A percentile compares a stretch with the other conserved stretches of the same genome.
These are phyloP conservation scores for Hetaerina americana DNA, from an alignment of 1,140 invertebrate species.

Conservation along the genomic window DNA sequence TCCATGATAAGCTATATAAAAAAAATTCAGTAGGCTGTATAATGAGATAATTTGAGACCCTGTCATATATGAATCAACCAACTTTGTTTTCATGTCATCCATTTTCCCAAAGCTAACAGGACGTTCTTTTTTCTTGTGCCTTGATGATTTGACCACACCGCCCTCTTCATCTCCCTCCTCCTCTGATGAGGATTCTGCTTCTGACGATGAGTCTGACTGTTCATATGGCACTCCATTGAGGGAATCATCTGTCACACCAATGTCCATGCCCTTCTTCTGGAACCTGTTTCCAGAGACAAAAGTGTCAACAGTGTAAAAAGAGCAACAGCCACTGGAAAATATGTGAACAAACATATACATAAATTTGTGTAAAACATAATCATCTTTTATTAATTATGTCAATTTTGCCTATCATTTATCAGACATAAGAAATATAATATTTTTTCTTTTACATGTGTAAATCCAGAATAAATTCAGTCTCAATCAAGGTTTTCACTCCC, in stretches of 20 bases:
- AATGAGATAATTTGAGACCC: too few relatives aligned
- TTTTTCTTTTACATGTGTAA: too few relatives aligned
- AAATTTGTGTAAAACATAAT: too few relatives aligned
- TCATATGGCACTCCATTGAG: constrained; percentile 51
- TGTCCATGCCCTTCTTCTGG: constrained; percentile 66
- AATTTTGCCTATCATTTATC: too few relatives aligned
- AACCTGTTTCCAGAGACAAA: constrained; percentile 44
- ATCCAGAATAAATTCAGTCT: too few relatives aligned
- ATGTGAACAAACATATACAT: too few relatives aligned
- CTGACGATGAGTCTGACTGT: constrained; percentile 26
- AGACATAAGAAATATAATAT: too few relatives aligned
- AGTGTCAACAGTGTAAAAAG: background rate
- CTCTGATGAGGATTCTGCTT: constrained; percentile 28
- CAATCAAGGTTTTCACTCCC: too few relatives aligned
- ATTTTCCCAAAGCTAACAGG: constrained; percentile 71
- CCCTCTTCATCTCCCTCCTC: constrained; percentile 16
- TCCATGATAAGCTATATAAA: too few relatives aligned
- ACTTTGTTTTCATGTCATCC: constrained; percentile 66
- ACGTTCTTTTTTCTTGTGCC: constrained; percentile 41
- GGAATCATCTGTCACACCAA: constrained; percentile 58
- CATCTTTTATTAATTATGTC: too few relatives aligned
- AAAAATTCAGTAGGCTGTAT: too few relatives aligned
- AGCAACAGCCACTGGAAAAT: constrained; percentile 3
- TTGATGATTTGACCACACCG: constrained; percentile 16
- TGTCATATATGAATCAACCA: constrained; percentile 51